These are phyloP conservation scores for Aphaenogaster rudis DNA, from an alignment of 1,140 invertebrate genomes.

Conservation along the genomic window DNA sequence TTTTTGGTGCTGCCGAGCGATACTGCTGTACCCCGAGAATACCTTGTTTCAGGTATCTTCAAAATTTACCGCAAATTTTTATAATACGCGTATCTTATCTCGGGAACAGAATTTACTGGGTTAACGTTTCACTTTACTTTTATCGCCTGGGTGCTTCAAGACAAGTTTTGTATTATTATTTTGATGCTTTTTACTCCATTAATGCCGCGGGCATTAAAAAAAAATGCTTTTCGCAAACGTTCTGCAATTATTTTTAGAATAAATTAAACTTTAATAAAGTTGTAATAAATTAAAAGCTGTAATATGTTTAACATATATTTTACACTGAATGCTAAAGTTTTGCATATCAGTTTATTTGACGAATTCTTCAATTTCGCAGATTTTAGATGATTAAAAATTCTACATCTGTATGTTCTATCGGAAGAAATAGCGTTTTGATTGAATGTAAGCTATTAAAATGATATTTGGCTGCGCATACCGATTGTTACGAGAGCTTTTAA, in stretches of 20 bases:
- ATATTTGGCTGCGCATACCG: constrained; percentile 29
- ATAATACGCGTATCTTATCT: constrained; percentile 4
- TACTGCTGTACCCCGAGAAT: constrained; percentile 57
- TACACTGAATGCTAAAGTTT: neutral
- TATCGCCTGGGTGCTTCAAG: too few species aligned
- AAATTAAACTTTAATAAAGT: constrained; percentile 28
- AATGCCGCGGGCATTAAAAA: neutral
- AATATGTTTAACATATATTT: neutral
- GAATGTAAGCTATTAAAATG: constrained; percentile 34
- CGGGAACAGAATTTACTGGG: neutral
- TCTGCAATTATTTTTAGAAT: neutral
- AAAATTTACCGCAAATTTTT: constrained; percentile 10
- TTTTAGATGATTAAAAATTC: constrained; percentile 31
- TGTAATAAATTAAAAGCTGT: neutral
- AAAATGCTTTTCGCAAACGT: neutral
- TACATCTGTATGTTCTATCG: neutral
- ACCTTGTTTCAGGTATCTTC: constrained; percentile 66
- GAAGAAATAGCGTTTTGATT: constrained; percentile 21
- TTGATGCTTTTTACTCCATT: neutral
- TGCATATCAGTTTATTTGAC: neutral
- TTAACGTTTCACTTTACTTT: neutral
- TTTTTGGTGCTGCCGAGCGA: neutral
- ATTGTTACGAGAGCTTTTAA: constrained; percentile 17
- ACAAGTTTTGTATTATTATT: constrained; percentile 8
- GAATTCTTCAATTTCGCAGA: neutral